phyloP scores from a whole-genome alignment of 2,797 vertebrate species.

The Apogon talboti region DNA sequence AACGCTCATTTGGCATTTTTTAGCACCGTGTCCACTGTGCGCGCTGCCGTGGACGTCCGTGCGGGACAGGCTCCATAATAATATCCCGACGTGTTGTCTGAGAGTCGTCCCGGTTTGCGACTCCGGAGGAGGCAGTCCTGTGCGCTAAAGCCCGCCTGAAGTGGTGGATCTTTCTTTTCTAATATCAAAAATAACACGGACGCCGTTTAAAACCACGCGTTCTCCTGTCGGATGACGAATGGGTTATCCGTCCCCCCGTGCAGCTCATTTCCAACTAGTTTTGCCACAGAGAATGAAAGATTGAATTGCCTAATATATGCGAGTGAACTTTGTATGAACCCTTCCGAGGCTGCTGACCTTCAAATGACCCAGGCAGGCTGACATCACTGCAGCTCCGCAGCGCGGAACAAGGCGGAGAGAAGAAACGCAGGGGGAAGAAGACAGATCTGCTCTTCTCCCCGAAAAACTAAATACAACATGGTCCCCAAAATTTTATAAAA shows the following conservation, averaged over 20 bases:
- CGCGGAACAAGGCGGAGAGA: constrained; percentile 66
- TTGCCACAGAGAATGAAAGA: constrained; percentile 95
- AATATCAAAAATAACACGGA: constrained; percentile 54
- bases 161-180: constrained; percentile 35
- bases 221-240: constrained; percentile 87
- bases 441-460: constrained; percentile 1
- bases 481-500: neutral
- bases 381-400: constrained; percentile 88
- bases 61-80: constrained; percentile 35
- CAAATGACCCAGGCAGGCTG: constrained; percentile 98
- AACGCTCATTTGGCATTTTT: constrained; percentile 88
- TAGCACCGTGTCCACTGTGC: constrained; percentile 81
- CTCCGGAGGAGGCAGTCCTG: constrained; percentile 16
- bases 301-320: constrained; percentile 99
- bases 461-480: constrained; percentile 29
- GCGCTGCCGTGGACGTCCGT: constrained; percentile 55
- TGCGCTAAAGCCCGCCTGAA: constrained; percentile 24
- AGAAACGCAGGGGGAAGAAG: constrained; percentile 59
- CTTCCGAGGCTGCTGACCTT: constrained; percentile 98
- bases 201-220: constrained; percentile 65
- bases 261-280: constrained; percentile 96
- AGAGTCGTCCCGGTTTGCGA: constrained; percentile 32
- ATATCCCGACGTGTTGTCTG: constrained; percentile 41
- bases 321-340: constrained; percentile 99
- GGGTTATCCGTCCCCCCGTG: constrained; percentile 88